Evolutionary conservation across 1,140 invertebrate genomes (phyloP), one percentile per base, ranked within the genome.

Genomic region (Aethina tumida): DNA sequence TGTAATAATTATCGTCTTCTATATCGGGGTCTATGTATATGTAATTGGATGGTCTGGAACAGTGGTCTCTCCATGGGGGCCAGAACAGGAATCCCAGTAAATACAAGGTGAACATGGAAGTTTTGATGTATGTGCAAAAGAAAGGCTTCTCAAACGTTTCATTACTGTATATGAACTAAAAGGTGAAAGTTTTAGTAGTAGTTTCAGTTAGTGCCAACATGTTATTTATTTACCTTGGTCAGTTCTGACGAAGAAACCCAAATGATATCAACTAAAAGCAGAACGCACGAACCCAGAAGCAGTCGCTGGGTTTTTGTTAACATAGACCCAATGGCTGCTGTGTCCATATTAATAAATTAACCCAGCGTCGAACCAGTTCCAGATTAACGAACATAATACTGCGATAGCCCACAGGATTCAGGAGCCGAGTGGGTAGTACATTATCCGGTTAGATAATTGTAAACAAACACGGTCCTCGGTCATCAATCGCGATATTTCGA

Each of bases 51-150:
- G 76, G 71, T 45, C 73, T 72, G 30, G 70, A 70, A 51, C 84
- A 90, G 37, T 79, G 74, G 34, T 83, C 75, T 56, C 81, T 69
- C 87, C 86, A 93, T 13, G 84, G 79, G 35, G 76, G 75, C 71
- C 82, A 83, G 44, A 89, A 76, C 32, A 85, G 70, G 47, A 91
- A 79, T 14, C 87, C 84, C 37, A 86, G 59, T 30, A 92, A 64
- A 59, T 91, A 93, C 13, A 90, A 59, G 2, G 77, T 77, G 57
- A 92, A 90, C 82, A 93, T 83, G 5, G 81, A 83, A 6, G 84
- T 90, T 63, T 90, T 90, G 20, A 89, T 63, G 60, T 89, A 93
- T 5, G 87, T 89, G 48, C 74, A 88, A 61, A 91, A 92, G 64
- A 88, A 91, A 35, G 88, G 86, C 52, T 91, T 91, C 55, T 85